These are phyloP conservation scores for Heliconius nattereri DNA, from an alignment of 1,140 invertebrate genomes.

Conservation along the genomic window DNA sequence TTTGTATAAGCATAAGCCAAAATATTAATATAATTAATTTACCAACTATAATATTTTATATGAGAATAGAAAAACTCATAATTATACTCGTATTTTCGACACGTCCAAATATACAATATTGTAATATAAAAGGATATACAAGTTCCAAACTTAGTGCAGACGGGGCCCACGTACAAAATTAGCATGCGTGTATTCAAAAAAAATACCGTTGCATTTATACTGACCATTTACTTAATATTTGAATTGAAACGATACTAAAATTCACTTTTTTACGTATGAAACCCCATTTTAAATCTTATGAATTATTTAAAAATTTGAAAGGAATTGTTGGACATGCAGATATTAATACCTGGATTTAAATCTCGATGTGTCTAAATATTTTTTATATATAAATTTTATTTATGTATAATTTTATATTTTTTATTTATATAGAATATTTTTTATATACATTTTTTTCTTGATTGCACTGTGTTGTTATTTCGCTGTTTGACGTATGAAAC, in stretches of 20 bases:
- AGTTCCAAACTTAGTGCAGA: not conserved
- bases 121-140: constrained; percentile 5
- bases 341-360: not conserved
- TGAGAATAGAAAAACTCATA: not conserved
- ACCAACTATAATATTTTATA: not conserved
- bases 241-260: not conserved
- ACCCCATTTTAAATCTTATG: not conserved
- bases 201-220: not conserved
- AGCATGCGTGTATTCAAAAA: not conserved
- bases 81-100: not conserved
- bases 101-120: constrained; percentile 4
- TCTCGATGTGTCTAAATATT: too few relatives aligned
- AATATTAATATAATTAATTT: not conserved
- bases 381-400: too few relatives aligned
- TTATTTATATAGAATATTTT: too few relatives aligned
- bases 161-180: not conserved
- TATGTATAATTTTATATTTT: too few relatives aligned
- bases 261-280: not conserved
- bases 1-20: too few relatives aligned
- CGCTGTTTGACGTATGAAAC: too few relatives aligned
- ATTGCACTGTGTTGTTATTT: too few relatives aligned
- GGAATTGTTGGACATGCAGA: not conserved
- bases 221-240: not conserved
- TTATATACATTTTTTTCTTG: too few relatives aligned
- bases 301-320: not conserved